Evolutionary conservation across 2,797 vertebrate genomes (phyloP).

Genomic region (Chaetodon trifasciatus): DNA sequence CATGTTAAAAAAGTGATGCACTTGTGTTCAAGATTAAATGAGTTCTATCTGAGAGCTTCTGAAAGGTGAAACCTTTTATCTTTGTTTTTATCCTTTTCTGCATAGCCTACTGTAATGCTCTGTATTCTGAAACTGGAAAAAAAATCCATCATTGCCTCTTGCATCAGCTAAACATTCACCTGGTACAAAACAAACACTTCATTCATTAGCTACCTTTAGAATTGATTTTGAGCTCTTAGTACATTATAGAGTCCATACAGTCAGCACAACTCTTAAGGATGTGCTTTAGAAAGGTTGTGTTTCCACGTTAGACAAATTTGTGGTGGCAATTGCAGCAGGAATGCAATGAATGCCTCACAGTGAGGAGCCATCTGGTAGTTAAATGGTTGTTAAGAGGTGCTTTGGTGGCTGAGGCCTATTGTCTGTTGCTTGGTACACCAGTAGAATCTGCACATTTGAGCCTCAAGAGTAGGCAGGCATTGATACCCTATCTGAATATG

Average conservation of each 20-base stretch:
- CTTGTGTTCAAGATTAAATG: neutral
- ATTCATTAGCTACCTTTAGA: conserved; percentile 26
- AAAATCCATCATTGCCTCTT: conserved; percentile 23
- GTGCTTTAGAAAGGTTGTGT: conserved; percentile 36
- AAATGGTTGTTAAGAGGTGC: conserved; percentile 54
- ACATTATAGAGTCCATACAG: conserved; percentile 28
- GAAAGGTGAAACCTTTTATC: neutral
- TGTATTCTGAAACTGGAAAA: conserved; percentile 2
- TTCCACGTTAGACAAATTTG: conserved; percentile 25
- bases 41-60: neutral
- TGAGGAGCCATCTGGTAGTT: conserved; percentile 51
- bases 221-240: conserved; percentile 42
- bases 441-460: conserved; percentile 20
- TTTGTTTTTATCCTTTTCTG: neutral
- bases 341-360: conserved; percentile 17
- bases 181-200: conserved; percentile 15
- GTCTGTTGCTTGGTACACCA: conserved; percentile 8
- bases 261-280: conserved; percentile 14
- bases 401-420: conserved; percentile 29
- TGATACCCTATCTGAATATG: conserved; percentile 11
- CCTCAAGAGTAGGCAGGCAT: neutral
- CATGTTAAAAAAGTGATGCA: neutral
- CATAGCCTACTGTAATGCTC: neutral
- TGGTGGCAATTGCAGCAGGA: conserved; percentile 7
- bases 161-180: conserved; percentile 21